Evolutionary conservation across 2,888 invertebrate species (phyloP).

Genomic region (Nymphalis c-album): DNA sequence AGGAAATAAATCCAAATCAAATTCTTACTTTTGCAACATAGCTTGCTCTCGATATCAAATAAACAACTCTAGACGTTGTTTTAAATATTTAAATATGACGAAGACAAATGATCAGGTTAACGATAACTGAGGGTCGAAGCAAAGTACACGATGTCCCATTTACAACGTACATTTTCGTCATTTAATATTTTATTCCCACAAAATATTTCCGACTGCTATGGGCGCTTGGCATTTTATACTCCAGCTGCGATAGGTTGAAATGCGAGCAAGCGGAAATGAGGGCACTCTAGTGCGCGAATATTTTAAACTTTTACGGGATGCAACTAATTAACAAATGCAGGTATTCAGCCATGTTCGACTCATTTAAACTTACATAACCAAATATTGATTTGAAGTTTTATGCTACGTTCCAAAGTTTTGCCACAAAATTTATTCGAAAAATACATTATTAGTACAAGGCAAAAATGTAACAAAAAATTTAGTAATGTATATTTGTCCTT

Average conservation of each 20-base stretch:
- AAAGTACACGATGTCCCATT: conserved; percentile 23
- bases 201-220: conserved; percentile 28
- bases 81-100: conserved; percentile 13
- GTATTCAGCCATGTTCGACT: conserved; percentile 26
- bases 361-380: conserved; percentile 31
- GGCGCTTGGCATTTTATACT: conserved; percentile 27
- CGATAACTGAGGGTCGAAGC: conserved; percentile 12
- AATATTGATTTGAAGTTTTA: conserved; percentile 27
- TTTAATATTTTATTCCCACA: conserved; percentile 30
- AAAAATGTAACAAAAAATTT: too few species aligned
- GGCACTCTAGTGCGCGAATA: conserved; percentile 33
- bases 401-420: neutral
- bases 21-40: too few species aligned
- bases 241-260: conserved; percentile 25
- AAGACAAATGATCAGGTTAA: conserved; percentile 16
- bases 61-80: neutral
- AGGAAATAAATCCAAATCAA: too few species aligned
- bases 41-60: neutral
- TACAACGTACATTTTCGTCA: conserved; percentile 29
- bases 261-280: conserved; percentile 34
- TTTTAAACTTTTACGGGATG: conserved; percentile 36
- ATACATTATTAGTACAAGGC: too few species aligned
- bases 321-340: conserved; percentile 38
- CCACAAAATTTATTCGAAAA: too few species aligned
- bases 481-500: too few species aligned